A percentile compares a stretch with the other conserved stretches of the same genome.
Evolutionary conservation across 2,113 vertebrate species (phyloP).

Genomic region (Mirza zaza): DNA sequence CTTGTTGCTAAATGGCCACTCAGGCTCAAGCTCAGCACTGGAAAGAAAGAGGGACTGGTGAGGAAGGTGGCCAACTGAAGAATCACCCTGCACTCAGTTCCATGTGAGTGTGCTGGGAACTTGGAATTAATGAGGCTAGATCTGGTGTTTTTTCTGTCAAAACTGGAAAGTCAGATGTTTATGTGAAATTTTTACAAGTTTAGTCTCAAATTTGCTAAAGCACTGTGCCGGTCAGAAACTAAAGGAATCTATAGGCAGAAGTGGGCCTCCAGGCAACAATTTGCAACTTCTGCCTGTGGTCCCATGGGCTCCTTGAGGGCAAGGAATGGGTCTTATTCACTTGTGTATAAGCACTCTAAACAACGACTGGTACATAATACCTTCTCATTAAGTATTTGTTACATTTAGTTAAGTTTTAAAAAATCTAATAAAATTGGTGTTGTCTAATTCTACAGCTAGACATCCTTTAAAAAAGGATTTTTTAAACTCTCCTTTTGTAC

Average conservation of each 20-base stretch:
- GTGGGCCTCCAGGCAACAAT: background rate
- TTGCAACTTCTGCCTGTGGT: accelerated
- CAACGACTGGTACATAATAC: background rate
- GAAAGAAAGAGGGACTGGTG: background rate
- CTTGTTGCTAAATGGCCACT: background rate
- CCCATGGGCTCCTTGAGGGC: background rate
- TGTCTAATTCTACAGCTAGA: background rate
- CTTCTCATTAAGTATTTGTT: background rate
- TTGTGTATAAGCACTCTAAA: background rate
- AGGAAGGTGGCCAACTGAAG: background rate
- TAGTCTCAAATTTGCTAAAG: background rate
- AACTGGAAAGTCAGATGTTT: background rate
- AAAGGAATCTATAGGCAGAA: background rate
- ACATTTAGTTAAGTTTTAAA: background rate
- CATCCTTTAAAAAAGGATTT: background rate
- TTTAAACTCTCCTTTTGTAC: background rate
- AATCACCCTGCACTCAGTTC: background rate
- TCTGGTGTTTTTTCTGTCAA: background rate
- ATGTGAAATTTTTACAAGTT: background rate
- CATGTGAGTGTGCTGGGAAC: background rate
- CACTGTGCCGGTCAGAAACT: background rate
- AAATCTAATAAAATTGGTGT: background rate
- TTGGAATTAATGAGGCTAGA: background rate
- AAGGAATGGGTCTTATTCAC: background rate
- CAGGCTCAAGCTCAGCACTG: background rate